Evolutionary conservation across 2,888 invertebrate genomes (phyloP), one percentile per base, ranked within the genome.

Genomic region (Sialis fuliginosa): DNA sequence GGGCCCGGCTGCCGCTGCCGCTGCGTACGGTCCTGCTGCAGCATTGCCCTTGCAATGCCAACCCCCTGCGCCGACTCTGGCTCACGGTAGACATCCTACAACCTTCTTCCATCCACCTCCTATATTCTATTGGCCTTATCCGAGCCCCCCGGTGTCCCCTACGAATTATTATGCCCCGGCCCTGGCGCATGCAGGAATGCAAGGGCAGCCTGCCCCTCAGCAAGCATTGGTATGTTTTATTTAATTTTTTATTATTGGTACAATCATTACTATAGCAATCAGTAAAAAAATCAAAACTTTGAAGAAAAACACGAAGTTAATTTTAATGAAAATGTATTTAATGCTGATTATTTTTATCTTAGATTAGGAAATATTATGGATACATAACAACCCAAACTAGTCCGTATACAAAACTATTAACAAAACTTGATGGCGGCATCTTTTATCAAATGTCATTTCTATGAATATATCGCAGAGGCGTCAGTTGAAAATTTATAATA

Each of bases 141-240:
- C 92, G 42, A 90, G 90, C 56, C 92, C 92, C 37, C 92, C 92
- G 0, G 90, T 92, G 12, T 91, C 91, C 40, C 92, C 92, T 1
- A 90, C 90, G 37, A 85, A 81, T 57, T 87, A 87, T 64, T 87
- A 81, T 60, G 81, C 81, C 51, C 75, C 76, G 2, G 74, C 79
- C 30, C 71, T 74, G 55, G 63, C 63, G 45, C 68, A 68, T 0
- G 49, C 49, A 39, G 48, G 48, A 13, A 46, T 56, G 47, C 59
- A 58, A 34, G 60, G 57, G 7, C 59, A 57, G 47, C 63, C 60
- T 46, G 57, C 49, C 62, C 70, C 1, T 62, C 74, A 61, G 50
- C 60, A 60, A 50, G 57, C 58, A 41, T 57, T 59, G 59, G 60
- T 60, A 53, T 53, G 55, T 51, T 34, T 12, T 13, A 35, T 35